Evolutionary conservation across 2,113 vertebrate genomes (phyloP), one percentile per base, ranked within the genome.

Genomic region (Rostratula benghalensis): DNA sequence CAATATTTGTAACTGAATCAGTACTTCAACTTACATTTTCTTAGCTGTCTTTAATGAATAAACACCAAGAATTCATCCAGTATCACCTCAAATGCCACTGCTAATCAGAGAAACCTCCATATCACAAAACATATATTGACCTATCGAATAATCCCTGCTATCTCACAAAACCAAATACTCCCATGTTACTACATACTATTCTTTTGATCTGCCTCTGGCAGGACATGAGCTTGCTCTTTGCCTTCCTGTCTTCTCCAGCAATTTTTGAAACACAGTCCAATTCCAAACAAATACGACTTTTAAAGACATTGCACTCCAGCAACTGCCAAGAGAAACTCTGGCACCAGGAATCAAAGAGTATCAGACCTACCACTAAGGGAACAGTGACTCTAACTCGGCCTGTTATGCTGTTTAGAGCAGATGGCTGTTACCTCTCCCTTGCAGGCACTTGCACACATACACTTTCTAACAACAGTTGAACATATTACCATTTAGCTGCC

Each of bases 141-240:
- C 56, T 74, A 31, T 24, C 37, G 50, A 46, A 60, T 13, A 68
- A 71, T 7, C 30, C 24, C 33, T 33, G 20, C 11, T 24, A 21
- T 20, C 23, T 61, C 50, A 46, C 33, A 54, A 69, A 65, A 6
- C 8, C 39, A 64, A 63, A 45, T 3, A 25, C n/a, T 54, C 43
- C 25, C 48, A 5, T 1, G 1, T 51, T 76, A 37, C 33, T 12
- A 7, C 25, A 23, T 3, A 18, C 11, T 45, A 5, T 12, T 45
- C 15, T 19, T 82, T 13, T 16, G 37, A 59, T 16, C 18, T 68
- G 19, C 12, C 28, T 33, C 13, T 35, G 25, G 22, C 51, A 43
- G 31, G 37, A n/a, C n/a, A 59, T 0, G 0, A 76, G 11, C 28
- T 54, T 37, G 14, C 25, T 76, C 45, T 59, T 63, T 28, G 37